phyloP scores from a whole-genome alignment of 2,113 vertebrate species.

The Labrus mixtus region DNA sequence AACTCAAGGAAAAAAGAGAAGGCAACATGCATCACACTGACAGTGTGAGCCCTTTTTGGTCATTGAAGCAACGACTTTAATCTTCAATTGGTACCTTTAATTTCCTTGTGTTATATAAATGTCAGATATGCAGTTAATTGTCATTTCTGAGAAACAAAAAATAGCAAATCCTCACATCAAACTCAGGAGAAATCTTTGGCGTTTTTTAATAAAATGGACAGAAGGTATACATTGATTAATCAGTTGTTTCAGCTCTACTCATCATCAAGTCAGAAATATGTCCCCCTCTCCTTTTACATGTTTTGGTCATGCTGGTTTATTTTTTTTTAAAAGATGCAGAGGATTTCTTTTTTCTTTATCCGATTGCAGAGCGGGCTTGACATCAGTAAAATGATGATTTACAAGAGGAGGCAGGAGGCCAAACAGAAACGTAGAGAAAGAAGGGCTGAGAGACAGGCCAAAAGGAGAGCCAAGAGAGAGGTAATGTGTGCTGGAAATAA shows the following conservation, averaged over 20 bases:
- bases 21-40: constrained; percentile 76
- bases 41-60: constrained; percentile 68
- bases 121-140: too few species aligned
- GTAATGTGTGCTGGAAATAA: constrained; percentile 48
- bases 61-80: constrained; percentile 60
- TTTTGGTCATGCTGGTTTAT: too few species aligned
- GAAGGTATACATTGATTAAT: too few species aligned
- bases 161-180: too few species aligned
- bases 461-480: constrained; percentile 82
- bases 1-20: constrained; percentile 55
- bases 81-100: constrained; percentile 26
- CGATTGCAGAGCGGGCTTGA: constrained; percentile 88
- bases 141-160: too few species aligned
- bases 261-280: too few species aligned
- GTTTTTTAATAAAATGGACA: too few species aligned
- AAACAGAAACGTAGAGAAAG: constrained; percentile 87
- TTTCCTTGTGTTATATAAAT: too few species aligned
- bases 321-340: too few species aligned
- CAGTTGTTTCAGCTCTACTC: too few species aligned
- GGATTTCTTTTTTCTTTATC: not conserved
- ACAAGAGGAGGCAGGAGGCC: constrained; percentile 90
- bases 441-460: constrained; percentile 83
- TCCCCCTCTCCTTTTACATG: too few species aligned
- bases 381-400: constrained; percentile 88
- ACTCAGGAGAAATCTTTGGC: too few species aligned